These are phyloP conservation scores for Brotogeris chrysoptera DNA, from an alignment of 2,797 vertebrate species.

Conservation along the genomic window DNA sequence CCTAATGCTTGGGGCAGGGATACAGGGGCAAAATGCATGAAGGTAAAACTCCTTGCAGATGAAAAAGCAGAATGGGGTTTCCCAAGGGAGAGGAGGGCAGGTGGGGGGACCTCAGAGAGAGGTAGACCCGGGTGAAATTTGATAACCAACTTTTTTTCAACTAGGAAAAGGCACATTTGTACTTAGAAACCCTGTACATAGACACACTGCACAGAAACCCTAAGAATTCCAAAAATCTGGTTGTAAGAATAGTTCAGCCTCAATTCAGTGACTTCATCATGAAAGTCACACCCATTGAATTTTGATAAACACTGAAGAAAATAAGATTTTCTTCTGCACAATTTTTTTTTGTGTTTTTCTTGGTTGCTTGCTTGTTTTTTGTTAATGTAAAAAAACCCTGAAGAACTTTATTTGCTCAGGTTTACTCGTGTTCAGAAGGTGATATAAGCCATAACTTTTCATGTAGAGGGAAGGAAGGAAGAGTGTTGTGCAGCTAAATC, in stretches of 20 bases:
- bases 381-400: neutral
- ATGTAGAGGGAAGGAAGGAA: neutral
- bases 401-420: neutral
- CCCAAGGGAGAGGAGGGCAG: neutral
- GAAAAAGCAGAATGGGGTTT: neutral
- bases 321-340: neutral
- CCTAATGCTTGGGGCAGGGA: neutral
- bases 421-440: neutral
- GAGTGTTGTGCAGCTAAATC: neutral
- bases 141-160: fast-evolving
- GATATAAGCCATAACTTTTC: neutral
- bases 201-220: neutral
- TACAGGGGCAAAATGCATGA: neutral
- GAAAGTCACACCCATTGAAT: neutral
- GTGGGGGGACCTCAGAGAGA: neutral
- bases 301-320: neutral
- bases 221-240: neutral
- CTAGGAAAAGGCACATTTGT: neutral
- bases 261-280: neutral
- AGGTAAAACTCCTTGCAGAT: neutral
- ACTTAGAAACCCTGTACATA: neutral
- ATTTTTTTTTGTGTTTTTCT: neutral
- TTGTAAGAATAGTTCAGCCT: neutral
- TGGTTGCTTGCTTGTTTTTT: neutral
- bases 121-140: neutral